Conservation (phyloP, 2,888 invertebrate genomes). For the Euproctis similis region DNA sequence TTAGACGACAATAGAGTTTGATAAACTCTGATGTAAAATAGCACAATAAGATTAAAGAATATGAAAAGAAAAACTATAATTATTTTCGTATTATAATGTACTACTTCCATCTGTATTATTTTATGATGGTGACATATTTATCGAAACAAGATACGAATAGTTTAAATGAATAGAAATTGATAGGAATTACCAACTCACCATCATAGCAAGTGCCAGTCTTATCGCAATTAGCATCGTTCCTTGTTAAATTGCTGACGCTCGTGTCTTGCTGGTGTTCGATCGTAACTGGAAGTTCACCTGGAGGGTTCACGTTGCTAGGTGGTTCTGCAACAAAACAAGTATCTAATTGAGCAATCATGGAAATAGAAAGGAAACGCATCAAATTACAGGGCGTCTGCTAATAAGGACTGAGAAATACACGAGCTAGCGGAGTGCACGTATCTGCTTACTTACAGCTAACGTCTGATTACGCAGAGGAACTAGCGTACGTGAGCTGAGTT, state of each 20-base stretch:
- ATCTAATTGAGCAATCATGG: too few species aligned
- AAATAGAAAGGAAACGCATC: constrained; percentile 17
- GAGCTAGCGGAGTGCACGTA: constrained; percentile 28
- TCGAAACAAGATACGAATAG: too few species aligned
- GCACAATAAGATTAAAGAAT: too few species aligned
- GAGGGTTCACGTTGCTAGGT: constrained; percentile 48
- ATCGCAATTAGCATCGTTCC: constrained; percentile 91
- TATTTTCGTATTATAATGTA: too few species aligned
- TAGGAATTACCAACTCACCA: too few species aligned
- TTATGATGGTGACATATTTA: too few species aligned
- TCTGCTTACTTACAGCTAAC: constrained; percentile 31
- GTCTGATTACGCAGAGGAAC: constrained; percentile 39
- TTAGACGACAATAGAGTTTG: too few species aligned
- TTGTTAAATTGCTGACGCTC: constrained; percentile 81
- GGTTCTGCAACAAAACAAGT: constrained; percentile 65
- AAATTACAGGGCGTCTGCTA: constrained; percentile 29
- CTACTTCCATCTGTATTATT: too few species aligned
- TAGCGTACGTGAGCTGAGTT: constrained; percentile 40
- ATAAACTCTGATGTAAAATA: too few species aligned
- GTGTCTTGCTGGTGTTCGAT: constrained; percentile 87
- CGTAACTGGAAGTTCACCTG: constrained; percentile 80
- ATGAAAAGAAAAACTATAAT: too few species aligned
- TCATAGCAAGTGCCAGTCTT: constrained; percentile 96
- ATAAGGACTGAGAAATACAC: constrained; percentile 43
- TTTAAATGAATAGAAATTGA: too few species aligned